Base-by-base conservation (phyloP, 2,113 vertebrate species). In the Pluvialis apricaria region DNA sequence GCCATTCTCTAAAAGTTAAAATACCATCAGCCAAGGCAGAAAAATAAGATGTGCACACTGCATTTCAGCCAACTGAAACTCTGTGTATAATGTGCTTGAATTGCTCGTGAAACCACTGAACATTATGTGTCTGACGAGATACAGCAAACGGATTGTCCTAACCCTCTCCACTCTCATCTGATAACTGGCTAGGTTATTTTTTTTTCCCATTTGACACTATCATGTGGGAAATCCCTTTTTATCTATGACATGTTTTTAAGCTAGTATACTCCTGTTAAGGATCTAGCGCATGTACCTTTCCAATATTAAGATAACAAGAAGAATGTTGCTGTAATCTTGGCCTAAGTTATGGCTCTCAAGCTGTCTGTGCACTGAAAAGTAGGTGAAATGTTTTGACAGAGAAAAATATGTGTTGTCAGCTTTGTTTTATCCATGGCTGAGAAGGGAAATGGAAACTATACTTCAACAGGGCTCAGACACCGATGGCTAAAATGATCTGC, bases 311-410 rank as follows among this genome's bases (percentile, higher is more conserved):
- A 96, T 92, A 98, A 95, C 80, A 95, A 88, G 75, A 95, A 96
- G 92, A 96, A 89, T 9, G 25, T 85, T 86, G 28, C 51, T 61
- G 55, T 77, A 73, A 88, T 86, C 70, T 78, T 94, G 45, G 5
- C 31, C 73, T 78, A 95, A 44, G 86, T 95, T 96, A 93, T 14
- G 80, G 86, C 79, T 97, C 83, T 96, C 87, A 94, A 84, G 77
- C 82, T 93, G 79, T 95, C 94, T 94, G 24, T 81, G 89, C 91
- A 90, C 68, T 88, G 96, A 96, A 69, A 82, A 97, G 92, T 80
- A 96, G 95, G 88, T 55, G 49, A 97, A 97, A 96, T 96, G 92
- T 97, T 98, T 97, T 98, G 97, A 97, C 97, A 95, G 86, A 94
- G 94, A 97, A 95, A 98, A 97, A 97, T 95, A 94, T 34, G 84